Conservation (phyloP, 2,888 invertebrate species). For the Amiota communis region DNA sequence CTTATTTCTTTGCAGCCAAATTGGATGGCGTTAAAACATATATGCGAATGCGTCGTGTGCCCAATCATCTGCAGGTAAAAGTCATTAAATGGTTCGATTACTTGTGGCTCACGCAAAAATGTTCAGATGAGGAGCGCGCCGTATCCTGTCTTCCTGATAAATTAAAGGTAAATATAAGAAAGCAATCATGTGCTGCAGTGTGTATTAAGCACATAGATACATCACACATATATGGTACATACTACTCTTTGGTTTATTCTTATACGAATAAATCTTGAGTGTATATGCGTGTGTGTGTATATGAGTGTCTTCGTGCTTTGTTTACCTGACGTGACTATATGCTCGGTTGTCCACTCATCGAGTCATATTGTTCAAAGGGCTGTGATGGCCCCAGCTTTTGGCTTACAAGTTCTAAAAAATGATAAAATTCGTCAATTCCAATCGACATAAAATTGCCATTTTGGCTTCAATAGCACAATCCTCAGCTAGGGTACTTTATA, state of each 20-base stretch:
- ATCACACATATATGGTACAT: neutral
- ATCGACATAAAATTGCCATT: no score
- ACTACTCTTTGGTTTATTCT: neutral
- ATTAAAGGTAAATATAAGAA: conserved; percentile 79
- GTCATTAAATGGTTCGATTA: conserved; percentile 99
- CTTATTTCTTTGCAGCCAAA: conserved; percentile 81
- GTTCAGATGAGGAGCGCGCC: conserved; percentile 96
- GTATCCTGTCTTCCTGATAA: conserved; percentile 97
- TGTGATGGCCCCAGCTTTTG: no score
- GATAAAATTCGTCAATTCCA: no score
- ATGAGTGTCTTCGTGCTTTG: no score
- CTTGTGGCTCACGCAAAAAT: conserved; percentile 98
- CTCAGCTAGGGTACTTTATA: no score
- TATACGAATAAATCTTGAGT: neutral
- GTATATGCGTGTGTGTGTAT: neutral
- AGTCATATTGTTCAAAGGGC: no score
- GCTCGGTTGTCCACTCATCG: no score
- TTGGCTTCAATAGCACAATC: no score
- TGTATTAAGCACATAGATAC: neutral
- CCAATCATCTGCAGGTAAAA: conserved; percentile 95
- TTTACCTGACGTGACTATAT: no score
- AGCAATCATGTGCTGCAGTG: neutral
- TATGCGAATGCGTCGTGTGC: conserved; percentile 97
- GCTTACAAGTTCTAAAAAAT: no score
- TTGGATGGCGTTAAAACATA: conserved; percentile 98